phyloP scores from a whole-genome alignment of 2,888 invertebrate species.

The Nesidiocoris tenuis region DNA sequence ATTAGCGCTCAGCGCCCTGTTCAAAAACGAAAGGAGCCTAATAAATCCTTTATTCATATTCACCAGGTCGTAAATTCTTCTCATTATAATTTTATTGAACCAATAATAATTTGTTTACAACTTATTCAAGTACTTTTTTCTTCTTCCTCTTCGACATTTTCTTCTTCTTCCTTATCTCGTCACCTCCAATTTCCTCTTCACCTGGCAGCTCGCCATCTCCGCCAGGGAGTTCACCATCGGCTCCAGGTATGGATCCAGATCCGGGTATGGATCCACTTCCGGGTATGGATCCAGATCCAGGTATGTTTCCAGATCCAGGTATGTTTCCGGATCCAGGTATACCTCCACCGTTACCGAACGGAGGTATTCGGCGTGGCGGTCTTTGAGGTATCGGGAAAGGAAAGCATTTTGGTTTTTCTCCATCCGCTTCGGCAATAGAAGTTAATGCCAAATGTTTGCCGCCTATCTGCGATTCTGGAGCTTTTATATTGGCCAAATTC shows the following conservation, averaged over 20 bases:
- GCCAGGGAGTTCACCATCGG: not conserved
- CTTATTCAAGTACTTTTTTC: not conserved
- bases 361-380: not conserved
- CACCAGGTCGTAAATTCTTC: too few relatives aligned
- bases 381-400: not conserved
- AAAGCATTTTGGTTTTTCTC: not conserved
- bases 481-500: too few relatives aligned
- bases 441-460: too few relatives aligned
- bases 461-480: too few relatives aligned
- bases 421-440: not conserved
- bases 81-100: too few relatives aligned
- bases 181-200: not conserved
- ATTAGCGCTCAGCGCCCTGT: too few relatives aligned
- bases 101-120: too few relatives aligned
- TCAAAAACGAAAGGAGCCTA: too few relatives aligned
- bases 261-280: not conserved
- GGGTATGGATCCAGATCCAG: not conserved
- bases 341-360: not conserved
- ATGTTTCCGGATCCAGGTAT: not conserved
- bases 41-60: too few relatives aligned
- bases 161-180: not conserved
- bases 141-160: not conserved
- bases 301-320: not conserved
- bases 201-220: not conserved
- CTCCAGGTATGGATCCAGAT: not conserved